A percentile compares a stretch with the other conserved stretches of the same genome.
Conservation (phyloP, 1,140 invertebrate species). For the Listronotus bonariensis region DNA sequence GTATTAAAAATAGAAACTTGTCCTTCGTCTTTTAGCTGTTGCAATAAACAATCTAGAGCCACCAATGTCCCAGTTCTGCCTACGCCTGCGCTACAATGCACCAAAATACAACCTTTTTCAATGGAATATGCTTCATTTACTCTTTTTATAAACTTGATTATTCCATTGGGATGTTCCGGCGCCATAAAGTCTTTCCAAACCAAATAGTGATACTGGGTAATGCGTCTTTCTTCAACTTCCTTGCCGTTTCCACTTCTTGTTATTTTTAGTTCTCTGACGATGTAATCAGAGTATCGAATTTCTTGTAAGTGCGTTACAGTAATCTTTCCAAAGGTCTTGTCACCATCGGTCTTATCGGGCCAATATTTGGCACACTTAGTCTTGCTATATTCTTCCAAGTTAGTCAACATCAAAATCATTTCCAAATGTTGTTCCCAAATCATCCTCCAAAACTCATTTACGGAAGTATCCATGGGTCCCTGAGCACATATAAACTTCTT, state of each 20-base stretch:
- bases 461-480: conserved; percentile 90
- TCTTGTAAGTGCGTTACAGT: conserved; percentile 78
- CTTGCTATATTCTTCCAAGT: conserved; percentile 92
- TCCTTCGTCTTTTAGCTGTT: conserved; percentile 79
- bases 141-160: conserved; percentile 87
- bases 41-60: conserved; percentile 84
- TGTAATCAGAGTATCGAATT: conserved; percentile 78
- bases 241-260: conserved; percentile 58
- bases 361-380: conserved; percentile 93
- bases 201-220: conserved; percentile 93
- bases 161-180: conserved; percentile 87
- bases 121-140: conserved; percentile 86
- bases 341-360: conserved; percentile 80
- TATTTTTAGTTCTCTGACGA: conserved; percentile 77
- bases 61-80: conserved; percentile 91
- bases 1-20: conserved; percentile 89
- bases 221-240: conserved; percentile 70
- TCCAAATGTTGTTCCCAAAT: conserved; percentile 94
- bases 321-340: conserved; percentile 78
- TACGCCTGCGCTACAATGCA: conserved; percentile 92
- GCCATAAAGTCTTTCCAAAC: conserved; percentile 95
- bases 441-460: conserved; percentile 97
- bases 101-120: conserved; percentile 81
- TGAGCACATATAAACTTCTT: conserved; percentile 94
- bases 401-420: conserved; percentile 92